Percentiles rank a stretch among this genome's conserved stretches.
These are phyloP conservation scores for Eolophus roseicapilla DNA, from an alignment of 2,113 vertebrate genomes.

Conservation along the genomic window DNA sequence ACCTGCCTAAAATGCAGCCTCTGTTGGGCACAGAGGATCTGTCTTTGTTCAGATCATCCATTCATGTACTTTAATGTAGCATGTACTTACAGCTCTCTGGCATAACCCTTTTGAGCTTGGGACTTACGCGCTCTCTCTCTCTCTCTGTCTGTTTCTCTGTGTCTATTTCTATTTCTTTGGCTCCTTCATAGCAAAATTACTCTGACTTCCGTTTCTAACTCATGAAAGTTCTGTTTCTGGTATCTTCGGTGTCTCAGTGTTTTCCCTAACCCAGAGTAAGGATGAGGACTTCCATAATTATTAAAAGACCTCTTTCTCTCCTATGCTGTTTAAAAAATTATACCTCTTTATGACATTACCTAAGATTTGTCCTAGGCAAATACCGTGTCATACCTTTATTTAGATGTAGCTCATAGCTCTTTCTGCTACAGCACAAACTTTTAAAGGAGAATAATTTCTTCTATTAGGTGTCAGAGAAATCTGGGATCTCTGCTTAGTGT, in stretches of 20 bases:
- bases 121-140: not conserved
- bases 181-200: not conserved
- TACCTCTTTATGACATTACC: not conserved
- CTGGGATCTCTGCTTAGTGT: not conserved
- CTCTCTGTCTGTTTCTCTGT: not conserved
- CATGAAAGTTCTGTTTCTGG: not conserved
- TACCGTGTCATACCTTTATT: not conserved
- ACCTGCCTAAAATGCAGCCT: not conserved
- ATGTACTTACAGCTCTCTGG: not conserved
- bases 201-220: not conserved
- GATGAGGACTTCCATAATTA: not conserved
- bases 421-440: not conserved
- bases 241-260: not conserved
- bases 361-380: not conserved
- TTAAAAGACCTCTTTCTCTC: not conserved
- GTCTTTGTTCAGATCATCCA: not conserved
- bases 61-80: not conserved
- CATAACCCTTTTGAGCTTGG: not conserved
- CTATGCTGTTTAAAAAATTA: not conserved
- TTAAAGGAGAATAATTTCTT: not conserved
- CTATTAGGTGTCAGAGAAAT: not conserved
- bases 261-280: not conserved
- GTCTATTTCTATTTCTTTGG: not conserved
- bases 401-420: not conserved
- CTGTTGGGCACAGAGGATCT: not conserved